Evolutionary conservation across 2,113 vertebrate genomes (phyloP), one percentile per base, ranked within the genome.

Genomic region (Centropus bengalensis): DNA sequence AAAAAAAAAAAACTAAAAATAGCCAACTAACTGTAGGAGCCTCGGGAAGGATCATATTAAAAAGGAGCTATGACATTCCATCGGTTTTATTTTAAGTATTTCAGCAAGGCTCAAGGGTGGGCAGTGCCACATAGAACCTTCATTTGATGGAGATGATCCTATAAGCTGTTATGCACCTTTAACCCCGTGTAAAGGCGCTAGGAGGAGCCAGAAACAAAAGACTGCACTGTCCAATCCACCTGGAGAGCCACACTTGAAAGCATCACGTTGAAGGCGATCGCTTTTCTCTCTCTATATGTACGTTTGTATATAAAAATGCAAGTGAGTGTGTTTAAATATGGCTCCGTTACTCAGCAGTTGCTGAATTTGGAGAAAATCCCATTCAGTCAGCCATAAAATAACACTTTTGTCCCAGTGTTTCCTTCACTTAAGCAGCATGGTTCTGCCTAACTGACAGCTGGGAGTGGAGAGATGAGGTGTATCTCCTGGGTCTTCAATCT

Each of bases 201-300:
- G 47, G 68, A 95, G 51, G n/a, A 86, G 66, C 23, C 49, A 68
- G 44, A 79, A 88, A 26, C 27, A 52, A 27, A 47, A 45, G 26
- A 24, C 52, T 67, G 56, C 45, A 83, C 30, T 24, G 21, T 28
- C 21, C 8, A 30, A 81, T 33, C 19, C 40, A 69, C 40, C n/a
- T 40, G 27, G 84, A 81, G 6, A 83, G 28, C 58, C 7, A 14
- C 21, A 24, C n/a, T 42, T 0, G 0, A 69, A 83, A 66, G 22
- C n/a, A 56, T 8, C 64, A 59, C 47, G 59, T 8, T 5, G 8
- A 68, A 76, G 32, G 18, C 44, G 70, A 84, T 81, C 17, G 26
- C 16, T 28, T 32, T 33, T 55, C 12, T 70, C 1, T 27, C 0
- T 15, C 1, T 17, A 2, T 51, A 19, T 27, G 14, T 18, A 8